Evolutionary conservation across 1,140 invertebrate species (phyloP).

Genomic region (Atta texana): DNA sequence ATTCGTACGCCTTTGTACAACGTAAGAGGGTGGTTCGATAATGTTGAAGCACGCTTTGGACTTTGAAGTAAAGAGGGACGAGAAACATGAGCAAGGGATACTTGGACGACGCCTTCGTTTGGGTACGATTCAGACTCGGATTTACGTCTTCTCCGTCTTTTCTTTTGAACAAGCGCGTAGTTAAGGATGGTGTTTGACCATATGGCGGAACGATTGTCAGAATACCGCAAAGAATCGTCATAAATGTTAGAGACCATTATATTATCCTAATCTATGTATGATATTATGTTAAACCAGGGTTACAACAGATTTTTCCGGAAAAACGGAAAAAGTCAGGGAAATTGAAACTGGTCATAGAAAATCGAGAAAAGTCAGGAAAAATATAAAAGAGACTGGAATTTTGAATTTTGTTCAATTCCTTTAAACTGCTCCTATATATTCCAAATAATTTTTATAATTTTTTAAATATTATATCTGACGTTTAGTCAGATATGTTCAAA

Average conservation of each 20-base stretch:
- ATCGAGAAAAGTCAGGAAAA: too few relatives aligned
- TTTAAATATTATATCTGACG: too few relatives aligned
- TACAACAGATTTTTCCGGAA: too few relatives aligned
- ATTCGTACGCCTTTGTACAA: constrained; percentile 52
- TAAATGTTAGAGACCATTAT: background rate
- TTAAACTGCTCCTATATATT: too few relatives aligned
- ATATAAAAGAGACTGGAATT: too few relatives aligned
- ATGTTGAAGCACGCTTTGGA: constrained; percentile 57
- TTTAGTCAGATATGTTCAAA: too few relatives aligned
- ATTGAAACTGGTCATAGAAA: too few relatives aligned
- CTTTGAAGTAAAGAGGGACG: constrained; percentile 25
- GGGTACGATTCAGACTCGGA: constrained; percentile 38
- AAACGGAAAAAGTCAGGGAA: too few relatives aligned
- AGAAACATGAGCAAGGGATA: constrained; percentile 50
- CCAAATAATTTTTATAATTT: too few relatives aligned
- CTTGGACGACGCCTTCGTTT: constrained; percentile 26
- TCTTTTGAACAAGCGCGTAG: background rate
- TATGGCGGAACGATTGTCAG: background rate
- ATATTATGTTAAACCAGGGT: background rate
- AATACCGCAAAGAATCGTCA: background rate
- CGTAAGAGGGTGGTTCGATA: constrained; percentile 66
- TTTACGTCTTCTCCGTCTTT: background rate
- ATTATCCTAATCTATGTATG: background rate
- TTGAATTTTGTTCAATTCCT: too few relatives aligned
- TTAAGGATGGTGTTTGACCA: background rate